Evolutionary conservation across 2,888 invertebrate genomes (phyloP), one percentile per base, ranked within the genome.

Genomic region (Xestia rhomboidea): DNA sequence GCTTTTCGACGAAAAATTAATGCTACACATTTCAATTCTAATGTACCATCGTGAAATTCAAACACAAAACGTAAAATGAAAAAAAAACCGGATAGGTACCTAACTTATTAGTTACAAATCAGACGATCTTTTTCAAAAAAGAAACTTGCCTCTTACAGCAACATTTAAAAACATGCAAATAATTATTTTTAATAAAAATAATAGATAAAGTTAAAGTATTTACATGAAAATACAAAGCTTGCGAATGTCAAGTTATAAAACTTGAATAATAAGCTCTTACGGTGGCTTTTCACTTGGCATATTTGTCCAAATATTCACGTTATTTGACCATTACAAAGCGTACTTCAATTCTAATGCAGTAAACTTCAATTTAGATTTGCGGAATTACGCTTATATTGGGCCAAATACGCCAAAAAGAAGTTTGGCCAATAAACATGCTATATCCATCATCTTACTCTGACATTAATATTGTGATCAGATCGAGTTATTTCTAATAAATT

Each of bases 141-240:
- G 8, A 66, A 49, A 77, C 34, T 51, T 66, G 34, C n/a, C 60
- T 54, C 30, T 60, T 34, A 34, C 30, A 82, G 46, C 62, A 78
- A 73, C 46, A 51, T 49, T 79, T 62, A 44, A 49, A 83, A 57
- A 70, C 62, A 80, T 68, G 68, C 57, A 44, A 64, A 84, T 72
- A 69, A 70, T 76, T 1, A 66, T 71, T 71, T 79, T 27, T 68
- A 70, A 41, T 62, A 18, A 77, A 79, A 77, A 76, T 84, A 73
- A 63, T 85, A 67, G 34, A 44, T 60, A 60, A 30, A 49, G 10
- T 78, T 77, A 27, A 67, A 77, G n/a, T 80, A 83, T 79, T 87
- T 83, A 86, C 76, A 88, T 60, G 70, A 84, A 86, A 79, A 73
- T 78, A 87, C 75, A 78, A 69, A 60, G 68, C 82, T 71, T 78